Evolutionary conservation across 2,797 vertebrate genomes (phyloP).

Genomic region (Antennarius maculatus): DNA sequence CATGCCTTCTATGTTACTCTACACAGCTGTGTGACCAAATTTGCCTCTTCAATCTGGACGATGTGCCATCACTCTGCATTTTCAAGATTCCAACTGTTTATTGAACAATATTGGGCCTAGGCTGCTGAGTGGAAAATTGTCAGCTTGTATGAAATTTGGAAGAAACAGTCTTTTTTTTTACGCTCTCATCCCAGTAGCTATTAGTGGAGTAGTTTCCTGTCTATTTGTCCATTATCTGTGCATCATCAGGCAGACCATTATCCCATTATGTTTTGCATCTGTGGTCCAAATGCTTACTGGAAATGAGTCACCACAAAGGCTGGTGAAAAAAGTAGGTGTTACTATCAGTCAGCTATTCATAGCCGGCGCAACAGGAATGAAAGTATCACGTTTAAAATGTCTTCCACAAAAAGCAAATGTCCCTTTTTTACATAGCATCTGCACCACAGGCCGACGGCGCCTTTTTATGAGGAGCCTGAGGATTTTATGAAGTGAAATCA

Average conservation of each 20-base stretch:
- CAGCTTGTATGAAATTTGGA: slow-evolving; percentile 67
- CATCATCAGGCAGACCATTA: slow-evolving; percentile 79
- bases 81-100: slow-evolving; percentile 49
- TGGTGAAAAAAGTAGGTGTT: slow-evolving; percentile 71
- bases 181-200: slow-evolving; percentile 61
- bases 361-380: slow-evolving; percentile 66
- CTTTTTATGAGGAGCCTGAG: slow-evolving; percentile 50
- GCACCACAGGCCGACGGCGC: slow-evolving; percentile 23
- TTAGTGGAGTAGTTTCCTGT: slow-evolving; percentile 74
- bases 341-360: slow-evolving; percentile 78
- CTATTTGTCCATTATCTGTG: slow-evolving; percentile 80
- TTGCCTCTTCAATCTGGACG: slow-evolving; percentile 48
- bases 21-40: slow-evolving; percentile 69
- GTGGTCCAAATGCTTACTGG: slow-evolving; percentile 79
- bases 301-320: slow-evolving; percentile 76
- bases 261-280: slow-evolving; percentile 80
- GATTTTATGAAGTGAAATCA: slow-evolving; percentile 59
- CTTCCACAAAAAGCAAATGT: slow-evolving; percentile 53
- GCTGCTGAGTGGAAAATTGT: slow-evolving; percentile 52
- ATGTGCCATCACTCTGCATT: slow-evolving; percentile 46
- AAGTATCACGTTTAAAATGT: slow-evolving; percentile 70
- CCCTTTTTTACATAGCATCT: slow-evolving; percentile 37
- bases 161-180: slow-evolving; percentile 50
- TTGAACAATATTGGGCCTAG: slow-evolving; percentile 53
- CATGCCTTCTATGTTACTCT: slow-evolving; percentile 58